Percentiles rank a stretch among this genome's conserved stretches.
Conservation (phyloP, 2,113 vertebrate genomes). For the Gallinago paraguaiae region DNA sequence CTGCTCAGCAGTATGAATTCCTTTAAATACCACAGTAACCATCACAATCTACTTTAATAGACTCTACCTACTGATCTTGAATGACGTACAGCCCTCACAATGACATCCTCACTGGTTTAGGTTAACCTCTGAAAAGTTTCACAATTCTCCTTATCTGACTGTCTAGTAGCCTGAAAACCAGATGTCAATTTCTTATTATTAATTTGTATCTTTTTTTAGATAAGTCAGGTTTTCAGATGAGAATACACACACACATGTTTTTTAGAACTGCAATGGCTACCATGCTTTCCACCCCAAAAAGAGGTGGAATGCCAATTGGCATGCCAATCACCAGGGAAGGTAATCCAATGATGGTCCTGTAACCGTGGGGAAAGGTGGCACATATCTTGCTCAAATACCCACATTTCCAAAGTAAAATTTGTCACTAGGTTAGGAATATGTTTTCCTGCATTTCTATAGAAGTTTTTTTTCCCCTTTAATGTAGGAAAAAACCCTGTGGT, state of each 20-base stretch:
- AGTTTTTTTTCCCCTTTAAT: background rate
- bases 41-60: background rate
- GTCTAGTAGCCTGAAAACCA: background rate
- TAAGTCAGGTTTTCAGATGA: background rate
- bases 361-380: background rate
- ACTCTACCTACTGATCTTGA: background rate
- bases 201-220: no score
- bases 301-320: no score
- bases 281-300: background rate
- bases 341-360: background rate
- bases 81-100: background rate
- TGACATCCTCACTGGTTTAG: background rate
- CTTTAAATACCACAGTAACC: background rate
- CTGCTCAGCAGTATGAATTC: background rate
- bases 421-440: background rate
- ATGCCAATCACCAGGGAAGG: background rate
- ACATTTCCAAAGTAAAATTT: background rate
- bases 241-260: background rate
- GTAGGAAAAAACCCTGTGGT: accelerated
- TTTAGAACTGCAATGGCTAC: background rate
- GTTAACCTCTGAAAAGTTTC: background rate
- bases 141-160: background rate
- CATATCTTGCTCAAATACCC: background rate
- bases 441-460: background rate
- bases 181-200: background rate